These are phyloP conservation scores for Drosophila differens DNA, from an alignment of 2,888 invertebrate genomes.

Conservation along the genomic window DNA sequence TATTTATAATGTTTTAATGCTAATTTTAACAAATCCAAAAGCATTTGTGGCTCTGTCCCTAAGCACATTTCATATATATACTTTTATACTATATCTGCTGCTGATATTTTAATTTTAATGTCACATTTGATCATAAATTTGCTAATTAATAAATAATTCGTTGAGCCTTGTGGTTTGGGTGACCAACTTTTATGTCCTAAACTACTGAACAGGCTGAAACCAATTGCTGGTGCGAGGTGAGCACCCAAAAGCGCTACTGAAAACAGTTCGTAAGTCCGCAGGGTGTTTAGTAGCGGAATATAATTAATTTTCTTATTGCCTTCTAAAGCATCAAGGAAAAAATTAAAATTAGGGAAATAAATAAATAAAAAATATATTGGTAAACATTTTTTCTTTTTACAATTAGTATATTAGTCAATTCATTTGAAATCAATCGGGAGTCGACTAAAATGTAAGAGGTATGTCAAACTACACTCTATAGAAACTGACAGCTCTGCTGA, in stretches of 20 bases:
- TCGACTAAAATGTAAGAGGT: background rate
- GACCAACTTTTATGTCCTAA: slow-evolving; percentile 11
- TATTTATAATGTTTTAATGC: slow-evolving; percentile 83
- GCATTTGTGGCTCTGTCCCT: slow-evolving; percentile 39
- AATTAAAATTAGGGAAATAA: no score
- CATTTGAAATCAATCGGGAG: background rate
- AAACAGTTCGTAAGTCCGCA: slow-evolving; percentile 16
- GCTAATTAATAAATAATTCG: slow-evolving; percentile 73
- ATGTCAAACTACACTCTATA: background rate
- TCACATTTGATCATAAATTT: slow-evolving; percentile 84
- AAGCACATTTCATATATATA: slow-evolving; percentile 44
- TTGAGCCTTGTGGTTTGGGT: slow-evolving; percentile 23
- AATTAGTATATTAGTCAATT: background rate
- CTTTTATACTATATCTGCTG: slow-evolving; percentile 72
- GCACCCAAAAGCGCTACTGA: background rate
- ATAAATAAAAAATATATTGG: background rate
- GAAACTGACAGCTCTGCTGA: background rate
- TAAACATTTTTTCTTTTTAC: background rate
- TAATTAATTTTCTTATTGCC: slow-evolving; percentile 43
- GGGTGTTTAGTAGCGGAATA: slow-evolving; percentile 33
- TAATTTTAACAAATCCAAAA: slow-evolving; percentile 76
- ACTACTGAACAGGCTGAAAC: slow-evolving; percentile 3
- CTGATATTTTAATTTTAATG: slow-evolving; percentile 83
- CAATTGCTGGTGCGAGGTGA: background rate
- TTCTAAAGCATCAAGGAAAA: slow-evolving; percentile 2